A percentile compares a stretch with the other conserved stretches of the same genome.
Evolutionary conservation across 2,888 invertebrate species (phyloP).

Genomic region (Tubulanus polymorphus): DNA sequence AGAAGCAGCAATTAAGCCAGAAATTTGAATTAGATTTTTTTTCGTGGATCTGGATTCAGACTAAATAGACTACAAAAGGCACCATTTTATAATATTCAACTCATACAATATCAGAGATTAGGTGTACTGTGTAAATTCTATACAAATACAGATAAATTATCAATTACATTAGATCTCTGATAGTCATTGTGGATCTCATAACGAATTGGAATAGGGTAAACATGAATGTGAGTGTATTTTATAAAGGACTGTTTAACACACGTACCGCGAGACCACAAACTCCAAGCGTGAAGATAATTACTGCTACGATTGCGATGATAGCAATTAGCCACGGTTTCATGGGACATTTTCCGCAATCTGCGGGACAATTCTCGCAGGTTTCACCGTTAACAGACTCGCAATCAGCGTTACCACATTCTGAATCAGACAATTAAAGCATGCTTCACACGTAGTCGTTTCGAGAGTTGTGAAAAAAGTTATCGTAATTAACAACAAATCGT

Average conservation of each 20-base stretch:
- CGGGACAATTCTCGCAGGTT: conserved; percentile 34
- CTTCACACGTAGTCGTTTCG: too few relatives aligned
- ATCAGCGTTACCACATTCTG: conserved; percentile 34
- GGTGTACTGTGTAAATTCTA: too few relatives aligned
- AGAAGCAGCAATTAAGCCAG: too few relatives aligned
- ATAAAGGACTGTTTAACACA: background rate
- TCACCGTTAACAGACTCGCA: conserved; percentile 33
- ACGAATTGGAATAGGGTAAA: background rate
- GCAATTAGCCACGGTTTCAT: conserved; percentile 26
- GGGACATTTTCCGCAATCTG: conserved; percentile 40
- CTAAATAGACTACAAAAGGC: too few relatives aligned
- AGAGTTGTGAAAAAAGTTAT: too few relatives aligned
- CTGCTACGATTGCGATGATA: conserved; percentile 21
- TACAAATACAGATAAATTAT: too few relatives aligned
- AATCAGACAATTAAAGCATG: background rate
- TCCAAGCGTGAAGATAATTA: conserved; percentile 20
- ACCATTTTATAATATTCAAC: too few relatives aligned
- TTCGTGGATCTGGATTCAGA: too few relatives aligned
- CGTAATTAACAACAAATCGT: too few relatives aligned
- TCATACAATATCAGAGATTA: too few relatives aligned
- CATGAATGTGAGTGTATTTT: background rate
- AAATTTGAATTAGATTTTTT: too few relatives aligned
- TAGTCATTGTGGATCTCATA: background rate
- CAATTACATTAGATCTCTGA: too few relatives aligned
- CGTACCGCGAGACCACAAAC: conserved; percentile 23